phyloP scores from a whole-genome alignment of 1,140 invertebrate species.

The Drosophila asahinai region DNA sequence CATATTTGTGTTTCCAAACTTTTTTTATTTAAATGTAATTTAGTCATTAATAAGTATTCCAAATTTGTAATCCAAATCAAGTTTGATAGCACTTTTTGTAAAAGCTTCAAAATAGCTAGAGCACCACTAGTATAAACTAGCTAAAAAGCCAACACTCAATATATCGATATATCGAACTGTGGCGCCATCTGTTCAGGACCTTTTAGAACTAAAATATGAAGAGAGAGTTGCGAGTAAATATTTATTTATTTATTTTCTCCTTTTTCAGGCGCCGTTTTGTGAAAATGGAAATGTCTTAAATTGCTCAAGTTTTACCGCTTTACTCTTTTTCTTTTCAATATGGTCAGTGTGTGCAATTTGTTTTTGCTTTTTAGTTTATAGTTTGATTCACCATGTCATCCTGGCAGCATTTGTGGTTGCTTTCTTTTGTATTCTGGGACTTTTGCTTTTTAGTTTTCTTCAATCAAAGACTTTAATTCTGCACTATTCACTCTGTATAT shows the following conservation, averaged over 20 bases:
- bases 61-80: too few species aligned
- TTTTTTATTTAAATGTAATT: too few species aligned
- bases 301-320: conserved; percentile 14
- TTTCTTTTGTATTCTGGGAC: neutral
- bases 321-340: conserved; percentile 14
- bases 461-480: neutral
- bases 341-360: conserved; percentile 22
- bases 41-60: too few species aligned
- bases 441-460: neutral
- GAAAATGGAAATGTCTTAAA: conserved; percentile 23
- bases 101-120: neutral
- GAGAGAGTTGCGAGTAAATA: neutral
- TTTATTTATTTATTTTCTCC: conserved; percentile 1
- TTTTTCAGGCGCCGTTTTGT: conserved; percentile 21
- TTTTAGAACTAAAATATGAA: neutral
- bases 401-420: neutral
- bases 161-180: neutral
- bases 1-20: too few species aligned
- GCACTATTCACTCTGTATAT: neutral
- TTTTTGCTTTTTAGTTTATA: conserved; percentile 25
- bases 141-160: neutral
- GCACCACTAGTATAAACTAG: neutral
- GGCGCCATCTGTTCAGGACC: neutral
- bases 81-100: neutral
- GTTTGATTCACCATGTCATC: neutral